These are phyloP conservation scores for Lampropteryx suffumata DNA, from an alignment of 2,888 invertebrate genomes.

Conservation along the genomic window DNA sequence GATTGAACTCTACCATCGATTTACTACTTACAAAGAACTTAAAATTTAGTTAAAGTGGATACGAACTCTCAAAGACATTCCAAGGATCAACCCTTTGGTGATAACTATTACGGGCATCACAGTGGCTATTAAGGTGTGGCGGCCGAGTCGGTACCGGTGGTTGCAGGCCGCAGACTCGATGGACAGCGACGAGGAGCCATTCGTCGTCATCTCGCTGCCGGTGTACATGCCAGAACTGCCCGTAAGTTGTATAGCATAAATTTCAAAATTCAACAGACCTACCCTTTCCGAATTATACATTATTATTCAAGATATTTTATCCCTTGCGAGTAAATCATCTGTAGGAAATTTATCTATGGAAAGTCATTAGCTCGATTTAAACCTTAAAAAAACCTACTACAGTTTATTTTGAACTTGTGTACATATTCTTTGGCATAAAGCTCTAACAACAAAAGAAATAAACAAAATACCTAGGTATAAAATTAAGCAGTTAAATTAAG, in stretches of 20 bases:
- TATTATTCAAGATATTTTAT: no score
- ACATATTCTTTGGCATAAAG: no score
- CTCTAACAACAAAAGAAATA: no score
- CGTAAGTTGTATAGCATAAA: constrained; percentile 51
- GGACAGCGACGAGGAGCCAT: constrained; percentile 86
- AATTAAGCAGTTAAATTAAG: constrained; percentile 16
- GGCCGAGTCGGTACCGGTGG: constrained; percentile 73
- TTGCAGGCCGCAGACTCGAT: constrained; percentile 73
- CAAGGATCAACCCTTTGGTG: constrained; percentile 3
- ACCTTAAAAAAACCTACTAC: no score
- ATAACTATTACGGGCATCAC: constrained; percentile 15
- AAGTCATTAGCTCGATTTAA: no score
- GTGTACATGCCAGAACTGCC: constrained; percentile 80
- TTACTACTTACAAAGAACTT: neutral
- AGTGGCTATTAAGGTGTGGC: constrained; percentile 66
- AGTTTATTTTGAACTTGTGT: no score
- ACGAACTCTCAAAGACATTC: neutral
- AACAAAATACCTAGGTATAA: constrained; percentile 17
- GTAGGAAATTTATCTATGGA: no score
- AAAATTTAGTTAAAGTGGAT: constrained; percentile 1
- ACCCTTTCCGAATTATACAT: no score
- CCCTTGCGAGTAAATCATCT: no score
- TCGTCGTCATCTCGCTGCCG: constrained; percentile 86
- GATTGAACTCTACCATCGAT: neutral
- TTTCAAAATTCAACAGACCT: neutral